phyloP scores from a whole-genome alignment of 2,797 vertebrate genomes.

The Acipenser ruthenus region DNA sequence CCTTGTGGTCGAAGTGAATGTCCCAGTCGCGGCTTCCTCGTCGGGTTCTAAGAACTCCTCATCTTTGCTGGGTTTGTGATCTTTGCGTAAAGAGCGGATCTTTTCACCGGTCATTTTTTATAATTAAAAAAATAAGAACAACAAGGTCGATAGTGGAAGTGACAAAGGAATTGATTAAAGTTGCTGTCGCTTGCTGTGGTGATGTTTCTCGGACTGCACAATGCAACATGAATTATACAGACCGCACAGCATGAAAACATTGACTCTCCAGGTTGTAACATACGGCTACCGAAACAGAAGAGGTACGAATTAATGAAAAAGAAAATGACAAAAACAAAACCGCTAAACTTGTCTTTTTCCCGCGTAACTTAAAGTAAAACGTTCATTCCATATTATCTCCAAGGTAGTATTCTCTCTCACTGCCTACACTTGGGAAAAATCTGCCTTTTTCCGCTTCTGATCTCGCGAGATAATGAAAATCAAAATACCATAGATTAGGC shows the following conservation, averaged over 20 bases:
- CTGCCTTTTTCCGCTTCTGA: constrained; percentile 53
- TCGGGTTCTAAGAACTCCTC: constrained; percentile 82
- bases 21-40: constrained; percentile 75
- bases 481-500: neutral
- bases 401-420: constrained; percentile 24
- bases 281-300: constrained; percentile 5
- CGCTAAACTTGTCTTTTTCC: constrained; percentile 21
- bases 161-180: constrained; percentile 44
- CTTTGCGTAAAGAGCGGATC: constrained; percentile 86
- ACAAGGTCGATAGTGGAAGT: constrained; percentile 42
- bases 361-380: constrained; percentile 25
- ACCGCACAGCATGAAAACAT: constrained; percentile 51
- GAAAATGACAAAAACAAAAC: neutral
- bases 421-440: constrained; percentile 34
- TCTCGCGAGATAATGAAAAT: constrained; percentile 56
- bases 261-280: constrained; percentile 16
- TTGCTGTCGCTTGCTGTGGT: constrained; percentile 35
- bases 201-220: constrained; percentile 23
- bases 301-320: constrained; percentile 1
- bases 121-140: constrained; percentile 27
- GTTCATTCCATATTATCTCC: constrained; percentile 35
- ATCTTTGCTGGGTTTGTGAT: constrained; percentile 82
- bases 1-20: constrained; percentile 60
- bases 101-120: constrained; percentile 89
- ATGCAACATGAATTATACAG: constrained; percentile 27